A percentile compares a stretch with the other conserved stretches of the same genome.
phyloP scores from a whole-genome alignment of 1,140 invertebrate genomes.

The Pseudachorutes palmiensis region DNA sequence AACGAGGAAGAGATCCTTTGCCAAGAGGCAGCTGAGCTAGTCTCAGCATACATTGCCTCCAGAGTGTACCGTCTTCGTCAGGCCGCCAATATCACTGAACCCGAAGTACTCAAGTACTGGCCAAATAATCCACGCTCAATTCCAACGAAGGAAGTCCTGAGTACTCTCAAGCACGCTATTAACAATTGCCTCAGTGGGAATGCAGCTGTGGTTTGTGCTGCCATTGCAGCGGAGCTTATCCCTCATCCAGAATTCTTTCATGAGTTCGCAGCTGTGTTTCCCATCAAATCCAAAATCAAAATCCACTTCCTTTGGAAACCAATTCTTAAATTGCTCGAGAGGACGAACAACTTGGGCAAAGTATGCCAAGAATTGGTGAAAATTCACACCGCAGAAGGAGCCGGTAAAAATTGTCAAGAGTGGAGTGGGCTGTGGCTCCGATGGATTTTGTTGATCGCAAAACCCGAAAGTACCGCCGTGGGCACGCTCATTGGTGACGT shows the following conservation, averaged over 20 bases:
- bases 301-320: conserved; percentile 15
- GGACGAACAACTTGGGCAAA: conserved; percentile 16
- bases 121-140: not conserved
- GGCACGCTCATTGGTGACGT: not conserved
- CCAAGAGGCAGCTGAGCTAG: not conserved
- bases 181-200: conserved; percentile 1
- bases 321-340: conserved; percentile 20
- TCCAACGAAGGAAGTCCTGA: conserved; percentile 13
- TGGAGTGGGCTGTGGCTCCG: conserved; percentile 23
- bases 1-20: not conserved
- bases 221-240: conserved; percentile 19
- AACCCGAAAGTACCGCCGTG: not conserved
- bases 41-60: conserved; percentile 24
- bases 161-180: conserved; percentile 11
- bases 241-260: conserved; percentile 21
- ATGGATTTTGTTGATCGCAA: conserved; percentile 16
- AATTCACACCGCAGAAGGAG: conserved; percentile 7
- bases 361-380: conserved; percentile 8
- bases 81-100: conserved; percentile 19
- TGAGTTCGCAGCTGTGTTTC: conserved; percentile 19
- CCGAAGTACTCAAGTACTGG: conserved; percentile 14
- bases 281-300: conserved; percentile 3
- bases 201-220: conserved; percentile 1
- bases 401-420: not conserved
- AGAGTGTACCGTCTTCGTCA: conserved; percentile 26